A percentile compares a stretch with the other conserved stretches of the same genome.
Conservation (phyloP, 2,797 vertebrate genomes). For the Anomalospiza imberbis region DNA sequence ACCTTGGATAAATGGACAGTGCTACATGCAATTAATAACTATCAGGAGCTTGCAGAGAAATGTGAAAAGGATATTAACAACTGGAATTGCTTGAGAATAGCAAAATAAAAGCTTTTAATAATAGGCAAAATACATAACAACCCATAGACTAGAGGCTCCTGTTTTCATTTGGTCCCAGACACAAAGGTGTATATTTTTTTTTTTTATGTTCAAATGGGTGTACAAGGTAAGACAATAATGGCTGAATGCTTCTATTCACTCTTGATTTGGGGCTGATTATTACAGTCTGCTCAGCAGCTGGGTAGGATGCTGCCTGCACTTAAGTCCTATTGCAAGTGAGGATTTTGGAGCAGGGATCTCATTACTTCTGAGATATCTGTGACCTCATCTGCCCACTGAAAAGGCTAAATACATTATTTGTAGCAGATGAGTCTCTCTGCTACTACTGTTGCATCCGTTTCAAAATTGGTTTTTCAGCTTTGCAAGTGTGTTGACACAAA, state of each 20-base stretch:
- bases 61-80: slow-evolving; percentile 10
- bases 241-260: neutral
- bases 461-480: neutral
- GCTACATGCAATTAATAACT: slow-evolving; percentile 12
- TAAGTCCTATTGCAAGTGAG: neutral
- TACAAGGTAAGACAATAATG: neutral
- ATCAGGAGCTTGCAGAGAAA: neutral
- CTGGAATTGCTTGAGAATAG: neutral
- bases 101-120: neutral
- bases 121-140: neutral
- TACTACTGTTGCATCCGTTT: neutral
- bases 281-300: neutral
- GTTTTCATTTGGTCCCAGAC: neutral
- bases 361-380: neutral
- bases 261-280: neutral
- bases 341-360: neutral
- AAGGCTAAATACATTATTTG: neutral
- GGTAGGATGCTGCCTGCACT: neutral
- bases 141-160: neutral
- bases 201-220: neutral
- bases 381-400: neutral
- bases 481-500: neutral
- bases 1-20: neutral
- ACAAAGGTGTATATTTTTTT: neutral
- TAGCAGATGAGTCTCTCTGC: neutral